Conservation (phyloP, 37 sponge, comb jelly and placozoan genomes). For the Oopsacas minuta region DNA sequence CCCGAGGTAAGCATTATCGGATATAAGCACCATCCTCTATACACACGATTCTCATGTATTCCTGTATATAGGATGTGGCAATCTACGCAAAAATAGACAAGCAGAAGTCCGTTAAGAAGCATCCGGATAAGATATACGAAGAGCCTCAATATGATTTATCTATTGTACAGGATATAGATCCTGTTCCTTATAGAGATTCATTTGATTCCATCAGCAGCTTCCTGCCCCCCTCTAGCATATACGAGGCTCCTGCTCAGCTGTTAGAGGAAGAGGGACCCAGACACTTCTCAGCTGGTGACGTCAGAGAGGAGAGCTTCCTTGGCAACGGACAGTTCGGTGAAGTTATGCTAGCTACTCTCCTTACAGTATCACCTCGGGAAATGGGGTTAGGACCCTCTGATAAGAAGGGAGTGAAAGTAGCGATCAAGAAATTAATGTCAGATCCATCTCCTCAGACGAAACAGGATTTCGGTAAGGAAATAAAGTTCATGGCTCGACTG, state of each 20-base stretch:
- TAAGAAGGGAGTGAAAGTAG: constrained; percentile 29
- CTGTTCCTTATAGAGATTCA: background rate
- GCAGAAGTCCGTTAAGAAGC: background rate
- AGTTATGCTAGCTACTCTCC: constrained; percentile 42
- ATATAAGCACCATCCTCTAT: too few species aligned
- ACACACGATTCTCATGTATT: too few species aligned
- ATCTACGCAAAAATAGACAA: background rate
- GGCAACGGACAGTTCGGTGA: constrained; percentile 70
- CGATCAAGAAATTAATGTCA: constrained; percentile 47
- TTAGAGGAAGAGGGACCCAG: background rate
- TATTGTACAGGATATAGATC: background rate
- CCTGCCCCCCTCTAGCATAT: background rate
- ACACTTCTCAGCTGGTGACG: background rate
- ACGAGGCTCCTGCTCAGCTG: background rate
- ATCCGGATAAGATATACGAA: background rate
- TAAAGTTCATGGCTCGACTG: constrained; percentile 63
- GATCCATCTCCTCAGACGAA: constrained; percentile 13
- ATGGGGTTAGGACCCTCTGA: background rate
- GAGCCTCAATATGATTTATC: background rate
- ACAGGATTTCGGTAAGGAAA: constrained; percentile 53
- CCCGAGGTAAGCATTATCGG: background rate
- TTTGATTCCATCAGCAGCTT: background rate
- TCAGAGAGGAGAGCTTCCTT: constrained; percentile 23
- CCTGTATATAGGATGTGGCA: background rate
- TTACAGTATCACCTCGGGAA: background rate